phyloP scores from a whole-genome alignment of 2,797 vertebrate genomes.

The Cygnus olor region DNA sequence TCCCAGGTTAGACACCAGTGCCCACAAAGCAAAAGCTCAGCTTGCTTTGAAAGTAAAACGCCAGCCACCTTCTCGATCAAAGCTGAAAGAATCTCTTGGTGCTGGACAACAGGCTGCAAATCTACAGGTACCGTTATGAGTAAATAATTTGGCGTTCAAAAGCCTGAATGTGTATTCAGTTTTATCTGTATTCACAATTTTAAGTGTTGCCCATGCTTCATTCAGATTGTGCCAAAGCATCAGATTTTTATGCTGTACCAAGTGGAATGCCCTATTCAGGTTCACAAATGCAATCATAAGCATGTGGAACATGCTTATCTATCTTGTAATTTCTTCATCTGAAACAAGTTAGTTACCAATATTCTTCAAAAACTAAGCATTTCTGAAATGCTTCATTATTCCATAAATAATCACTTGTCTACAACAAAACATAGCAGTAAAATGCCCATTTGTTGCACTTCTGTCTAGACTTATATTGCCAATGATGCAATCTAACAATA shows the following conservation, averaged over 20 bases:
- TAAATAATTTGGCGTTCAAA: not conserved
- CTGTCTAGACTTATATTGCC: not conserved
- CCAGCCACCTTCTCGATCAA: conserved; percentile 88
- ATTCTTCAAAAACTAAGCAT: not conserved
- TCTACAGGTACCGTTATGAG: conserved; percentile 73
- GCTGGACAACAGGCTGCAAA: conserved; percentile 43
- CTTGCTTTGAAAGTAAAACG: conserved; percentile 90
- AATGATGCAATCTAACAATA: not conserved
- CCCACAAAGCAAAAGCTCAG: conserved; percentile 87
- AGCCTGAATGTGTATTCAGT: not conserved
- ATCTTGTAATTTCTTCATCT: not conserved
- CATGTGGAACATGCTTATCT: not conserved
- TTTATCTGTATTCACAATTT: not conserved
- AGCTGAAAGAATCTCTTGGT: conserved; percentile 84
- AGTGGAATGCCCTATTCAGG: not conserved
- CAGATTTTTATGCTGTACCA: not conserved
- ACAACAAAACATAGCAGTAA: not conserved
- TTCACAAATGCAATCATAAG: not conserved
- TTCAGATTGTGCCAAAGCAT: not conserved
- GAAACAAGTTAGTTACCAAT: not conserved
- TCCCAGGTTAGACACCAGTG: conserved; percentile 90
- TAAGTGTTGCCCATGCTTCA: not conserved
- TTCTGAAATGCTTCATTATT: not conserved
- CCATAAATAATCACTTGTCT: not conserved
- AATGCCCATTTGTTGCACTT: not conserved